Evolutionary conservation across 2,797 vertebrate species (phyloP), one percentile per base, ranked within the genome.

Genomic region (Spheniscus humboldti): DNA sequence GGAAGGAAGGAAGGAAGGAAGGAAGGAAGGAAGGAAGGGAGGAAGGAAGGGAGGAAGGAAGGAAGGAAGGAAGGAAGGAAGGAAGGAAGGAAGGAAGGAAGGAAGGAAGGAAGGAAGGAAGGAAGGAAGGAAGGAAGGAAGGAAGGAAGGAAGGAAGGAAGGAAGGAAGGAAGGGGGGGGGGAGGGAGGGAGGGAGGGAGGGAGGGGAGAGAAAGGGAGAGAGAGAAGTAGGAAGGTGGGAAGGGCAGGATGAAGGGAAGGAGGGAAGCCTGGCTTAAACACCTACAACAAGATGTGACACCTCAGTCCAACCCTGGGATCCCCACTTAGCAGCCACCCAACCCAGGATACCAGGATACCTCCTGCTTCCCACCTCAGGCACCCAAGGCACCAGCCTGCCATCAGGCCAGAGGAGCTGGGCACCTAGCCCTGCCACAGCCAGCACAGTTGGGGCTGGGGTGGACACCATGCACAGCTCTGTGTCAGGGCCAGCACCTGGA

Each of bases 401-500:
- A 2, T 37, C 57, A n/a, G 27, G 23, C 13, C 4, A 1, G 19
- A 77, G 35, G 27, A 43, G 27, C 27, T 2, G 2, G 27, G 18
- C 24, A 52, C 18, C 45, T 43, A 73, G 37, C 19, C 62, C 45
- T 43, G 28, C 31, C 4, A 0, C 45, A 78, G 45, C 19, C 52
- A 39, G n/a, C 2, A 1, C 18, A 41, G 25, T 18, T 6, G 1
- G 47, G 60, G 13, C 9, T 55, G n/a, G 7, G 25, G 27, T 4
- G 4, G 22, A 33, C 31, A 43, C 30, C 6, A 2, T 9, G 7
- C 5, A 8, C 13, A 48, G 39, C 22, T 45, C 43, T 20, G 22
- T 33, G 27, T 28, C 24, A 24, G 17, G 6, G 13, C 18, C 33
- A 57, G 30, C 18, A 28, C 59, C 53, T 72, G 39, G 18, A 45